Evolutionary conservation across 2,888 invertebrate species (phyloP).

Genomic region (Gerosis bhagava): DNA sequence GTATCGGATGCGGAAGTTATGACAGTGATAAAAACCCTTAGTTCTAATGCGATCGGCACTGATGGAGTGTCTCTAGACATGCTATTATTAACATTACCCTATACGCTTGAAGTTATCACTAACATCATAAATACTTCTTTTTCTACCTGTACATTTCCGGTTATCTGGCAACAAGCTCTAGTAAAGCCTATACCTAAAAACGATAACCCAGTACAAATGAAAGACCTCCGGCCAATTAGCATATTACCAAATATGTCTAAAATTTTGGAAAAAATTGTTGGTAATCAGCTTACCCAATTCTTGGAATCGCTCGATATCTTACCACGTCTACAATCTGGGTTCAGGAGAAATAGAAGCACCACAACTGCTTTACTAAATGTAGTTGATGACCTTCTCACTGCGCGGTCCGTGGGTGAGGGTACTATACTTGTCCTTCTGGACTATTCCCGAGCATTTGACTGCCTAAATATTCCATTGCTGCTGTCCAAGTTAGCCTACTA

Average conservation of each 20-base stretch:
- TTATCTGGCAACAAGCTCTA: not conserved
- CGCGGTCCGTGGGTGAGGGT: conserved; percentile 29
- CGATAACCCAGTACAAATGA: no score
- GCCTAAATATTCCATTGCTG: conserved; percentile 25
- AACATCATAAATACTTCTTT: not conserved
- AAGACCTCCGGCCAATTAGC: no score
- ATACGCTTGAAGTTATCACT: not conserved
- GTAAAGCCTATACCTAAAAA: no score
- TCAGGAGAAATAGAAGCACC: conserved; percentile 35
- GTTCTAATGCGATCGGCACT: not conserved
- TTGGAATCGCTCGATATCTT: conserved; percentile 32
- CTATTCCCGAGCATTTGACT: conserved; percentile 29
- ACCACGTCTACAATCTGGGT: conserved; percentile 38
- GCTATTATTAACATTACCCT: conserved; percentile 4
- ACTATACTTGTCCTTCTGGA: conserved; percentile 22
- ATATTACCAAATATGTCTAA: no score
- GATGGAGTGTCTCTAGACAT: not conserved
- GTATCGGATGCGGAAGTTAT: not conserved
- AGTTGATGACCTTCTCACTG: conserved; percentile 34
- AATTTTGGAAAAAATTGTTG: not conserved
- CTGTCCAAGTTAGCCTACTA: conserved; percentile 29
- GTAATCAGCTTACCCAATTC: conserved; percentile 7
- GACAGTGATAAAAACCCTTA: not conserved
- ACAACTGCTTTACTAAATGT: conserved; percentile 39
- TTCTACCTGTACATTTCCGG: not conserved